Evolutionary conservation across 2,888 invertebrate species (phyloP).

Genomic region (Tenthredo amoena): DNA sequence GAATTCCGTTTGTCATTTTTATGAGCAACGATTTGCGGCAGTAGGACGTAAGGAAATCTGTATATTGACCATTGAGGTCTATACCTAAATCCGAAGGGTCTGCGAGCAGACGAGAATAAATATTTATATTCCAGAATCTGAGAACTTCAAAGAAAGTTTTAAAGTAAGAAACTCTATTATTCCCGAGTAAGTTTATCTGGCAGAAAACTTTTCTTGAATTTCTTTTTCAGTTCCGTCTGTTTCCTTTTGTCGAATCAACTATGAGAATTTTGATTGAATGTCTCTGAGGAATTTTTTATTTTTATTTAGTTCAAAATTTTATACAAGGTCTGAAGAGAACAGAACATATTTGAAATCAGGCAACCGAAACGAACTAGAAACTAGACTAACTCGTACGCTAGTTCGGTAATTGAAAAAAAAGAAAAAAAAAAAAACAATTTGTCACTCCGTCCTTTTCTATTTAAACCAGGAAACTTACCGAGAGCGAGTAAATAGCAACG

Average conservation of each 20-base stretch:
- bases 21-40: not conserved
- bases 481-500: constrained; percentile 10
- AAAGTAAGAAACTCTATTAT: constrained; percentile 40
- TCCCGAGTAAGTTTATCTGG: constrained; percentile 27
- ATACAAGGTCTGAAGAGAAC: not conserved
- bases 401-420: not conserved
- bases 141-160: constrained; percentile 37
- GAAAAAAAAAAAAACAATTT: not conserved
- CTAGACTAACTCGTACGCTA: not conserved
- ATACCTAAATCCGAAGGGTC: not conserved
- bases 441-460: not conserved
- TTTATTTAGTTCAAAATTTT: not conserved
- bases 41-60: not conserved
- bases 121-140: constrained; percentile 42
- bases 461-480: not conserved
- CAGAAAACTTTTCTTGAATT: constrained; percentile 12
- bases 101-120: constrained; percentile 13
- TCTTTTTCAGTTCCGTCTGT: not conserved
- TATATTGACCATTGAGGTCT: not conserved
- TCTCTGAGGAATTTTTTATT: not conserved
- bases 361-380: not conserved
- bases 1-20: not conserved
- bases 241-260: not conserved
- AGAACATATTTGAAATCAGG: not conserved
- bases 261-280: constrained; percentile 3